Evolutionary conservation across 2,888 invertebrate genomes (phyloP), one percentile per base, ranked within the genome.

Genomic region (Rhagonycha lutea): DNA sequence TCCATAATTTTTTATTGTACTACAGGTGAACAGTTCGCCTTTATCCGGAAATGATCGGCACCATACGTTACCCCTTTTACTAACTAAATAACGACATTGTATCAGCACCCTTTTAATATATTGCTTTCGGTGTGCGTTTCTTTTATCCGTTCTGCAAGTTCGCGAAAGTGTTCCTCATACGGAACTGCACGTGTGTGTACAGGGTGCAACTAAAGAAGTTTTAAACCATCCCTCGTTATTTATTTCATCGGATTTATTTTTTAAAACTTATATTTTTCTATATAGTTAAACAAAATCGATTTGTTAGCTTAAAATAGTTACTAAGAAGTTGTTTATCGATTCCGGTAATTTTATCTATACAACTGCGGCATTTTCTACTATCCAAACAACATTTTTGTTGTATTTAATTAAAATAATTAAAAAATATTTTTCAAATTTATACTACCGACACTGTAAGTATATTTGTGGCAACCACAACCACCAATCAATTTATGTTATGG

Each of bases 51-150:
- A 72, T 70, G 77, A 68, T 83, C 84, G 83, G 78, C 73, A 65
- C 70, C 72, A 78, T 77, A 79, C 84, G 84, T 75, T 78, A 82
- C 84, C 84, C 85, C 84, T 81, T 83, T 78, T 82, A 79, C 76
- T 80, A 71, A 81, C 81, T 80, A 82, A 80, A 80, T 82, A 82
- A 82, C 83, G 83, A 84, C 85, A 84, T 85, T 85, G 83, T 84
- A 83, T 83, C 83, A 82, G 83, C 84, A 83, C 83, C 83, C 79
- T 81, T 82, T 73, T 79, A 80, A 76, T 81, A 81, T 84, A 83
- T 84, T 84, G 83, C 83, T 82, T 81, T 81, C 82, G 82, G 77
- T 24, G 26, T 79, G 26, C 79, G 79, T 83, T 82, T 80, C 80
- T 83, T 82, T 82, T 77, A 73, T 73, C 67, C 74, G 77, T 74